Percentiles rank a stretch among this genome's conserved stretches.
These are phyloP conservation scores for Marasmarcha lunaedactyla DNA, from an alignment of 2,888 invertebrate species.

Conservation along the genomic window DNA sequence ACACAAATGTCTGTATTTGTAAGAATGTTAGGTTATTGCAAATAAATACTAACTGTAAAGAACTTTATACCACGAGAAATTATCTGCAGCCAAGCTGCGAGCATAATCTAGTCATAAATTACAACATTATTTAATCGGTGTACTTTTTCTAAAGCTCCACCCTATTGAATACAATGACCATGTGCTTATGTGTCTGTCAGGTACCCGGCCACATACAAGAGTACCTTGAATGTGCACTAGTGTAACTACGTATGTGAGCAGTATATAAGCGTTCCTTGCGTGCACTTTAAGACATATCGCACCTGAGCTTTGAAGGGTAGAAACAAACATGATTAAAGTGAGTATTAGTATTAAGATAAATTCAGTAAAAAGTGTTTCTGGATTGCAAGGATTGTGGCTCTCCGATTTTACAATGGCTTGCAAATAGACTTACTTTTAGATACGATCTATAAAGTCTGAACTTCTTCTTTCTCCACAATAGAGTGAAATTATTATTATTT, in stretches of 20 bases:
- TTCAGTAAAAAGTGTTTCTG: neutral
- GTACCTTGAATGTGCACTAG: slow-evolving; percentile 26
- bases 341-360: slow-evolving; percentile 19
- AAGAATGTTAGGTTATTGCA: too few relatives aligned
- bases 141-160: slow-evolving; percentile 9
- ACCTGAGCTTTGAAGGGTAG: slow-evolving; percentile 30
- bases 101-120: too few relatives aligned
- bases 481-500: too few relatives aligned
- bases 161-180: slow-evolving; percentile 1
- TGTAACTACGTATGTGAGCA: slow-evolving; percentile 18
- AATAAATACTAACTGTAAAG: too few relatives aligned
- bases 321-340: slow-evolving; percentile 51
- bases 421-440: too few relatives aligned
- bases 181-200: neutral
- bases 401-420: too few relatives aligned
- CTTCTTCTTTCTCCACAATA: too few relatives aligned
- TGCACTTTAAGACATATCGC: slow-evolving; percentile 29
- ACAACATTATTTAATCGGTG: neutral
- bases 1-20: too few relatives aligned
- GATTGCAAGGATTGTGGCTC: too few relatives aligned
- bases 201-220: slow-evolving; percentile 24
- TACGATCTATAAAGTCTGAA: too few relatives aligned
- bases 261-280: slow-evolving; percentile 45
- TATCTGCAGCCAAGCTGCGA: too few relatives aligned
- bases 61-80: too few relatives aligned